These are phyloP conservation scores for Vanessa atalanta DNA, from an alignment of 1,140 invertebrate species.

Conservation along the genomic window DNA sequence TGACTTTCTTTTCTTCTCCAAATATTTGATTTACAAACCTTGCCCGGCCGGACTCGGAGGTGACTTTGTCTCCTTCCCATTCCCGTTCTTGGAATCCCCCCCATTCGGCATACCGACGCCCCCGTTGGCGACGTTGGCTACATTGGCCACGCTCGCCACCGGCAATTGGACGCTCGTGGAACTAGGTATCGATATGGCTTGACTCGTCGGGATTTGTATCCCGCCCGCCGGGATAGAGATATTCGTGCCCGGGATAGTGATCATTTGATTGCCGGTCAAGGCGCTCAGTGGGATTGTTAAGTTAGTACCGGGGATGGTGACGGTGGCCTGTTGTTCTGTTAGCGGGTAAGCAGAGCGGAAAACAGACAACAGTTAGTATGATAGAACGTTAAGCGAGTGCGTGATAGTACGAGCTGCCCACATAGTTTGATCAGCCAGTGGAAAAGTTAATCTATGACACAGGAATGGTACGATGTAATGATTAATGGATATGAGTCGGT, in stretches of 20 bases:
- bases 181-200: constrained; percentile 55
- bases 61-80: constrained; percentile 48
- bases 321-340: constrained; percentile 79
- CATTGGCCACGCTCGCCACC: constrained; percentile 42
- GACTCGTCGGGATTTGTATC: constrained; percentile 60
- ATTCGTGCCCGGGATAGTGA: constrained; percentile 80
- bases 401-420: constrained; percentile 16
- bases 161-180: constrained; percentile 46
- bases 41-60: constrained; percentile 46
- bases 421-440: constrained; percentile 12
- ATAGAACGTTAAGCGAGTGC: constrained; percentile 56
- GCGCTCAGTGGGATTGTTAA: constrained; percentile 81
- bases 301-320: constrained; percentile 82
- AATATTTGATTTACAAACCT: constrained; percentile 50
- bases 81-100: constrained; percentile 38
- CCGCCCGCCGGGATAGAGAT: constrained; percentile 77
- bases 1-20: not conserved
- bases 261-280: constrained; percentile 63
- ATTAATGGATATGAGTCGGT: too few relatives aligned
- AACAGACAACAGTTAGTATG: constrained; percentile 60
- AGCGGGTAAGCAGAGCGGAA: constrained; percentile 49
- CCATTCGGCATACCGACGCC: constrained; percentile 27
- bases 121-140: constrained; percentile 33
- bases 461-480: too few relatives aligned
- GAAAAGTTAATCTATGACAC: constrained; percentile 2